Evolutionary conservation across 2,113 vertebrate species (phyloP).

Genomic region (Romanogobio albipinnatus): DNA sequence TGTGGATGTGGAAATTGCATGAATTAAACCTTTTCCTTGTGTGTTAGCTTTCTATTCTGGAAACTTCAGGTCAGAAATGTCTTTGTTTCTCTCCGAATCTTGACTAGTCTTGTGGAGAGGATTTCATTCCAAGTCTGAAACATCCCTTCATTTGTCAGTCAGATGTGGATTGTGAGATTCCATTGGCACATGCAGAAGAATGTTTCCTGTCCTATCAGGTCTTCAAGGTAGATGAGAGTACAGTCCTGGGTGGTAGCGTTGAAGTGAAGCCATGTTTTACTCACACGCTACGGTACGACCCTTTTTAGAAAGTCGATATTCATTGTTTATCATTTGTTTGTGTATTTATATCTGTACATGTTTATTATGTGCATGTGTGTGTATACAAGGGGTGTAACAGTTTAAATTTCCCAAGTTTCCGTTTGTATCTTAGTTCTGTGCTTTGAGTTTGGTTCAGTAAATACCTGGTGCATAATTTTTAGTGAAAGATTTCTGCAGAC

Average conservation of each 20-base stretch:
- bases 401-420: background rate
- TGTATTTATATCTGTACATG: conserved; percentile 16
- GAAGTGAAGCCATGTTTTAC: conserved; percentile 66
- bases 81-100: conserved; percentile 48
- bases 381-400: background rate
- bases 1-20: conserved; percentile 43
- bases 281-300: conserved; percentile 59
- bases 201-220: background rate
- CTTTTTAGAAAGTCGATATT: conserved; percentile 27
- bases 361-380: conserved; percentile 1
- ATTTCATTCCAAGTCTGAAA: conserved; percentile 44
- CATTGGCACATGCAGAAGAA: background rate
- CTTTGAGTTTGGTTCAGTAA: background rate
- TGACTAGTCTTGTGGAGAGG: conserved; percentile 49
- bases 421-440: background rate
- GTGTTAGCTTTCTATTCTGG: conserved; percentile 51
- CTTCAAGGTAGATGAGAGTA: conserved; percentile 2
- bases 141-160: conserved; percentile 50
- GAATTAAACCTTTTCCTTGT: conserved; percentile 26
- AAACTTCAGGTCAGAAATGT: conserved; percentile 39
- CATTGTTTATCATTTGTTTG: conserved; percentile 16
- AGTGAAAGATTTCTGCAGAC: background rate
- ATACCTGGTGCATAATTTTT: background rate
- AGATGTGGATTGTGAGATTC: conserved; percentile 30
- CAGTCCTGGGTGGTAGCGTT: background rate